Evolutionary conservation across 2,888 invertebrate species (phyloP).

Genomic region (Megastigmus dorsalis): DNA sequence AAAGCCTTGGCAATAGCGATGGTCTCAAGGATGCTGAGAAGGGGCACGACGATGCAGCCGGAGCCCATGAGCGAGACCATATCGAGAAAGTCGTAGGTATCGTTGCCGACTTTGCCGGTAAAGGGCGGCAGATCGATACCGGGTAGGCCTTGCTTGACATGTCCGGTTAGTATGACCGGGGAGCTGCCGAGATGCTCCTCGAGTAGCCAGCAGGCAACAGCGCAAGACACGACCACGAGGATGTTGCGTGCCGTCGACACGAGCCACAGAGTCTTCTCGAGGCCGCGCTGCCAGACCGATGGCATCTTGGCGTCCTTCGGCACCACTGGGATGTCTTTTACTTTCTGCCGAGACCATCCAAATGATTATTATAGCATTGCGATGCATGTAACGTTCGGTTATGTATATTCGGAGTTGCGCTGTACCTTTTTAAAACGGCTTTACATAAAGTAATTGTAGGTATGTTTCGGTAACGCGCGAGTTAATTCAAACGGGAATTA

Average conservation of each 20-base stretch:
- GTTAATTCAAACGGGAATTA: no score
- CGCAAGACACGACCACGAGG: conserved; percentile 83
- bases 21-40: conserved; percentile 82
- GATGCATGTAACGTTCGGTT: no score
- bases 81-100: conserved; percentile 77
- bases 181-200: conserved; percentile 77
- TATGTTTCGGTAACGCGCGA: no score
- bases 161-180: conserved; percentile 82
- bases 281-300: conserved; percentile 72
- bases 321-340: conserved; percentile 79
- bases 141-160: conserved; percentile 84
- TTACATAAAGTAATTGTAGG: no score
- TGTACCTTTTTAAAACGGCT: no score
- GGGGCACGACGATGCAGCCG: conserved; percentile 81
- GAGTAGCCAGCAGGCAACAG: conserved; percentile 80
- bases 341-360: no score
- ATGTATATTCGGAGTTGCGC: no score
- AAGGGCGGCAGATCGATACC: conserved; percentile 81
- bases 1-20: conserved; percentile 85
- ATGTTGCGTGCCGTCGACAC: conserved; percentile 86
- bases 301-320: conserved; percentile 74
- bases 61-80: conserved; percentile 80
- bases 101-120: conserved; percentile 78
- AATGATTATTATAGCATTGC: no score
- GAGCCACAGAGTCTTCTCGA: conserved; percentile 81